phyloP scores from a whole-genome alignment of 2,888 invertebrate genomes.

The Danaus chrysippus region DNA sequence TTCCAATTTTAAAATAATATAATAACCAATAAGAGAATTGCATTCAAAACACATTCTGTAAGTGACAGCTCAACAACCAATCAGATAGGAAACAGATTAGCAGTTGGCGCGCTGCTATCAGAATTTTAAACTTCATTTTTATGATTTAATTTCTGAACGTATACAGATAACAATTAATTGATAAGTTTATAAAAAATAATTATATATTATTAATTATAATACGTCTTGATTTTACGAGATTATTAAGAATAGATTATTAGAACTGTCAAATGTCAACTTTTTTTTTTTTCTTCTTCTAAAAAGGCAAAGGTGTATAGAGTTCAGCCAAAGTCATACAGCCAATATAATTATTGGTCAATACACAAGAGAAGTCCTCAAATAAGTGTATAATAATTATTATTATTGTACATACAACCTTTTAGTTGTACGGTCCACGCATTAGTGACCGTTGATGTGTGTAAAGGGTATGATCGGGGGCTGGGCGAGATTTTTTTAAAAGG shows the following conservation, averaged over 20 bases:
- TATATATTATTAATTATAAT: too few species aligned
- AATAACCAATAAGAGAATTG: slow-evolving; percentile 59
- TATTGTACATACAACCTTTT: slow-evolving; percentile 52
- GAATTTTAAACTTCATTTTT: slow-evolving; percentile 56
- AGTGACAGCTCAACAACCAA: slow-evolving; percentile 71
- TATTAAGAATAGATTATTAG: too few species aligned
- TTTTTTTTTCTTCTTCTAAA: too few species aligned
- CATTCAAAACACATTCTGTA: slow-evolving; percentile 68
- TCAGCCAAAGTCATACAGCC: too few species aligned
- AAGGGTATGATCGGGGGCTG: slow-evolving; percentile 53
- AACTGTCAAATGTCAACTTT: too few species aligned
- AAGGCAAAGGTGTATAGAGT: too few species aligned
- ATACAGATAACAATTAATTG: too few species aligned
- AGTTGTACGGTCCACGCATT: slow-evolving; percentile 50
- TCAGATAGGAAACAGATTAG: slow-evolving; percentile 68
- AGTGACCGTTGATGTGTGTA: slow-evolving; percentile 70
- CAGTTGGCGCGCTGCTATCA: slow-evolving; percentile 49
- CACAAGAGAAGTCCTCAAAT: slow-evolving; percentile 22
- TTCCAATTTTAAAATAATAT: slow-evolving; percentile 43
- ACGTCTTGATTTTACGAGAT: too few species aligned
- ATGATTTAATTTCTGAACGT: slow-evolving; percentile 6
- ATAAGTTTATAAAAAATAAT: too few species aligned
- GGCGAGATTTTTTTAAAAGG: slow-evolving; percentile 53
- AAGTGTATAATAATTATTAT: slow-evolving; percentile 8
- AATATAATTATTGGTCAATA: neutral